Percentiles rank a stretch among this genome's conserved stretches.
Conservation (phyloP, 2,113 vertebrate genomes). For the Rhodinocichla rosea region DNA sequence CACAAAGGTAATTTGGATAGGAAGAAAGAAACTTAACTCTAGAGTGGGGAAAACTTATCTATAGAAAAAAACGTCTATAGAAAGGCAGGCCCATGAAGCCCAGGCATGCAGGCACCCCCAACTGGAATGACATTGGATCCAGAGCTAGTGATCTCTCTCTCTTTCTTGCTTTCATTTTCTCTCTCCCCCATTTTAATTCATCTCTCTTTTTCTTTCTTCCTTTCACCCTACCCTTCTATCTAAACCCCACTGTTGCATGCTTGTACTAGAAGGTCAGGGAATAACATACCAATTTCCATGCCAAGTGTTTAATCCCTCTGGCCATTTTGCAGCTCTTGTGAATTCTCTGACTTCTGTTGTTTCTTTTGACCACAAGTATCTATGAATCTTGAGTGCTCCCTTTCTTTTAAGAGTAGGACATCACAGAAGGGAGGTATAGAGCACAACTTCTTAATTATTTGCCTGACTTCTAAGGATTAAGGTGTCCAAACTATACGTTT, state of each 20-base stretch:
- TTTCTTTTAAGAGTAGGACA: neutral
- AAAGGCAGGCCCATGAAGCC: neutral
- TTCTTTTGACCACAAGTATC: neutral
- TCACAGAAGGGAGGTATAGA: neutral
- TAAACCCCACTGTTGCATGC: neutral
- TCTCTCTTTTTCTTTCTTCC: neutral
- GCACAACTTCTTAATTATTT: neutral
- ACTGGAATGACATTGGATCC: neutral
- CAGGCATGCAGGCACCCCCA: neutral
- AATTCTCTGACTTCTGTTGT: neutral
- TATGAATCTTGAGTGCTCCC: accelerated
- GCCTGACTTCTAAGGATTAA: neutral
- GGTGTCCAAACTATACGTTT: neutral
- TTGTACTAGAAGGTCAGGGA: neutral
- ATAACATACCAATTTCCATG: neutral
- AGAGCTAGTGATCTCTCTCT: neutral
- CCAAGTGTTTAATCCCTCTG: neutral
- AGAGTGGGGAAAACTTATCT: neutral
- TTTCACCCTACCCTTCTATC: neutral
- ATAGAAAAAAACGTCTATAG: neutral
- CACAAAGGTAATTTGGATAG: neutral
- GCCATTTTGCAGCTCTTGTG: neutral
- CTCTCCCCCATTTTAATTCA: accelerated
- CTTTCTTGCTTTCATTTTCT: neutral
- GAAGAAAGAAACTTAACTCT: neutral